Percentiles rank a stretch among this genome's conserved stretches.
Conservation (phyloP, 2,113 vertebrate genomes). For the Todiramphus saurophagus region DNA sequence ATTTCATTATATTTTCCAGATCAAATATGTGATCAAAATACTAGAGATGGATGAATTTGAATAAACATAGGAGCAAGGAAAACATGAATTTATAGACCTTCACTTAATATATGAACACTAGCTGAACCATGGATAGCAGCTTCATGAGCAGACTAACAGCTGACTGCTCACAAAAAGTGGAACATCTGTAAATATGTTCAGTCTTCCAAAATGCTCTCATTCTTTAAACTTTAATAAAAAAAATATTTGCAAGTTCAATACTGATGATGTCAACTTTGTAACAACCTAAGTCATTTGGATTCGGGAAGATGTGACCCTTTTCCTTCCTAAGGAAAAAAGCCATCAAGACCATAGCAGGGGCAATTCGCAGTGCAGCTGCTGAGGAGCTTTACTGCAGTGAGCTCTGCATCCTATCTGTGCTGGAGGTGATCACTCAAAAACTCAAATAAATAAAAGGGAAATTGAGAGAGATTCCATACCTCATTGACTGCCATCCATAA, state of each 20-base stretch:
- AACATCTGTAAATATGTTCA: neutral
- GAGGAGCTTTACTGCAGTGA: neutral
- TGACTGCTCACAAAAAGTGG: neutral
- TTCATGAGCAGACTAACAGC: neutral
- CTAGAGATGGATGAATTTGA: neutral
- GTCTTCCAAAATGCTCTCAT: neutral
- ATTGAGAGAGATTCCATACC: neutral
- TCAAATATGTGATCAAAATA: neutral
- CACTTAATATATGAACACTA: neutral
- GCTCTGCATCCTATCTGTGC: neutral
- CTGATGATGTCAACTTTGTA: neutral
- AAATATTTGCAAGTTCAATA: neutral
- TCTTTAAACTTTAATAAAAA: neutral
- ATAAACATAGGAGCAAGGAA: neutral
- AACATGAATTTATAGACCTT: neutral
- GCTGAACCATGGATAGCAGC: neutral
- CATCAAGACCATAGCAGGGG: neutral
- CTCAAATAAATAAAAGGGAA: neutral
- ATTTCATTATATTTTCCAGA: neutral
- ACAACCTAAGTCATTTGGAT: neutral
- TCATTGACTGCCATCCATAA: neutral
- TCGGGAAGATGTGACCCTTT: neutral
- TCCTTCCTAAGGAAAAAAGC: neutral
- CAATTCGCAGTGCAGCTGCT: neutral
- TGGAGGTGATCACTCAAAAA: neutral